A percentile compares a stretch with the other conserved stretches of the same genome.
These are phyloP conservation scores for Philaenus spumarius DNA, from an alignment of 1,140 invertebrate genomes.

Conservation along the genomic window DNA sequence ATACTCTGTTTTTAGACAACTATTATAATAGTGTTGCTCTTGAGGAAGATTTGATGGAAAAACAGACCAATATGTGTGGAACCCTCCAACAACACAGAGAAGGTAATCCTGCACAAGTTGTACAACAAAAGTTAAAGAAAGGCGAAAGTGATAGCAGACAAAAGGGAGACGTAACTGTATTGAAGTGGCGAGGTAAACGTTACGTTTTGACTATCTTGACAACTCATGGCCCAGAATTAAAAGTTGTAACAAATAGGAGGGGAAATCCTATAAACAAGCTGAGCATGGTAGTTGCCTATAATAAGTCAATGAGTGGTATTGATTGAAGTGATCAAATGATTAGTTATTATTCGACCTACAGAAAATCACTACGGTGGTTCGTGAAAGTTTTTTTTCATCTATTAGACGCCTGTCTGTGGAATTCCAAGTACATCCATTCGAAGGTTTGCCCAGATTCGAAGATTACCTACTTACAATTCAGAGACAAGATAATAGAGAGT, in stretches of 20 bases:
- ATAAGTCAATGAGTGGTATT: not conserved
- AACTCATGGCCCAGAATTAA: too few species aligned
- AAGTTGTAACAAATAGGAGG: too few species aligned
- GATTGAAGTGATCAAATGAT: not conserved
- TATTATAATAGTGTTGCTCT: constrained; percentile 40
- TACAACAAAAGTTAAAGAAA: constrained; percentile 36
- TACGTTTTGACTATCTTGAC: too few species aligned
- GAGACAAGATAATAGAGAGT: not conserved
- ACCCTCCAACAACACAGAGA: constrained; percentile 39
- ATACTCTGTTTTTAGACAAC: constrained; percentile 23
- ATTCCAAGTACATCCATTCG: not conserved
- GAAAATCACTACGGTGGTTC: not conserved
- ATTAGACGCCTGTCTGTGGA: not conserved
- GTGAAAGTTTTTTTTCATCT: not conserved
- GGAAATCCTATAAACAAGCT: too few species aligned
- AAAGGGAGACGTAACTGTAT: constrained; percentile 37
- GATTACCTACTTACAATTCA: not conserved
- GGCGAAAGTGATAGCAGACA: constrained; percentile 34
- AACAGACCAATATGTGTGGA: constrained; percentile 42
- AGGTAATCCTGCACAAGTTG: constrained; percentile 35
- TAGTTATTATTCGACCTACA: not conserved
- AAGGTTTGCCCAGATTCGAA: not conserved
- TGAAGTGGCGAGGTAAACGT: constrained; percentile 42
- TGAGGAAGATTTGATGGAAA: constrained; percentile 39
- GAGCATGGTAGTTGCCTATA: not conserved